Evolutionary conservation across 2,888 invertebrate genomes (phyloP), one percentile per base, ranked within the genome.

Genomic region (Hermodice carunculata): DNA sequence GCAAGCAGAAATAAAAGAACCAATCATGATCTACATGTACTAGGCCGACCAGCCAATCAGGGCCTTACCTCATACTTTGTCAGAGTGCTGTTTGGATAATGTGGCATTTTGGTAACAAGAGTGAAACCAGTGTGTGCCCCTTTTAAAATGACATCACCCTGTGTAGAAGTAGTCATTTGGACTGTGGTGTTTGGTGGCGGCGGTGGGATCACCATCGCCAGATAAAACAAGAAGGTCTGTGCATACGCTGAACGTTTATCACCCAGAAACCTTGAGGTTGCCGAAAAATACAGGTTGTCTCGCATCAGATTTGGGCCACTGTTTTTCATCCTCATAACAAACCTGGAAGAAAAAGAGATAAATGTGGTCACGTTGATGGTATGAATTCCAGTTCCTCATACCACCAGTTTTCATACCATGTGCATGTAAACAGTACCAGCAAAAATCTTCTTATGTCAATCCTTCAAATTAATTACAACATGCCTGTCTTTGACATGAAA

Each of bases 201-300:
- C 14, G 44, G 24, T 2, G 64, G 64, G 19, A 62, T 17, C 2
- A 63, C 59, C 22, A 65, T 40, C 4, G 52, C 34, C 48, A 77
- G 43, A 8, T 42, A 34, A 28, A 78, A 57, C 19, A 54, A 63
- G 17, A 78, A 48, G 5, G 32, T 37, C 44, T 71, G 71, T 1
- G 72, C 74, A 58, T 78, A 78, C 4, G 77, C 63, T 1, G 71
- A 48, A 17, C 64, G 61, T 63, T 71, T 74, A 70, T 76, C 69
- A 8, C 78, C 77, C 19, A 76, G 68, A 60, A 68, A 77, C 26
- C 65, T 61, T 2, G 24, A 53, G 8, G 73, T 67, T 8, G 76
- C 76, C 42, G 61, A 17, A 49, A 74, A 75, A 69, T 67, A 77
- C 1, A 71, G 54, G 17, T 64, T 43, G 5, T 51, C 43, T 17